Evolutionary conservation across 2,888 invertebrate genomes (phyloP), one percentile per base, ranked within the genome.

Genomic region (Raillietiella orientalis): DNA sequence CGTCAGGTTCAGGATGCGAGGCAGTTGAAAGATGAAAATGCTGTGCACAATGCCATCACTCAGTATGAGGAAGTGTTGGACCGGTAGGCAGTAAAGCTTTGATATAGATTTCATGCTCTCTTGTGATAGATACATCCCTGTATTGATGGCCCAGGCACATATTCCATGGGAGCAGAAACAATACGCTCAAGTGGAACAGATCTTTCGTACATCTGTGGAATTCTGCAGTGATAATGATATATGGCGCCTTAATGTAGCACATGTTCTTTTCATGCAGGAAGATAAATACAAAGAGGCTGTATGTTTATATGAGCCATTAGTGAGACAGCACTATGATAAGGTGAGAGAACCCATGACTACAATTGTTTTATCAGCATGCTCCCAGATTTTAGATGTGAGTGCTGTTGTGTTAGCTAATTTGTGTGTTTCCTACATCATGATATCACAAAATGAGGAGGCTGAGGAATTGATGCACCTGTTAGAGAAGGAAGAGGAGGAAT

Each of bases 361-460:
- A 17, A 16, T 2, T 17, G 6, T 17, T 17, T 17, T 17, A 6
- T 6, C 19, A 6, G n/a, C n/a, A n/a, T n/a, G n/a, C 32, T 45
- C 47, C 14, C 40, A 71, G 62, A 72, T 96, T 39, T 55, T 96
- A 44, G 67, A 71, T 35, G 69, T 93, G 8, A 82, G 84, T 40
- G 87, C 96, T n/a, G 82, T 93, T 19, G 87, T 96, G 21, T 53
- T 96, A 40, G 96, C 93, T 13, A 96, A 99, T 48, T 53, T 96
- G 16, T 99, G 96, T 45, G 93, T 93, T 2, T 84, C 90, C 11
- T 96, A 96, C 44, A 90, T 96, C 37, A 90, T 96, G 90, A 90
- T 84, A 2, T 75, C 79, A 26, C 82, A 87, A 49, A 96, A 93
- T 44, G 84, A 87, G 45, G 90, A 90, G 55, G 93, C 93, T 8